These are phyloP conservation scores for Chaetorhynchus papuensis DNA, from an alignment of 2,113 vertebrate genomes.

Conservation along the genomic window DNA sequence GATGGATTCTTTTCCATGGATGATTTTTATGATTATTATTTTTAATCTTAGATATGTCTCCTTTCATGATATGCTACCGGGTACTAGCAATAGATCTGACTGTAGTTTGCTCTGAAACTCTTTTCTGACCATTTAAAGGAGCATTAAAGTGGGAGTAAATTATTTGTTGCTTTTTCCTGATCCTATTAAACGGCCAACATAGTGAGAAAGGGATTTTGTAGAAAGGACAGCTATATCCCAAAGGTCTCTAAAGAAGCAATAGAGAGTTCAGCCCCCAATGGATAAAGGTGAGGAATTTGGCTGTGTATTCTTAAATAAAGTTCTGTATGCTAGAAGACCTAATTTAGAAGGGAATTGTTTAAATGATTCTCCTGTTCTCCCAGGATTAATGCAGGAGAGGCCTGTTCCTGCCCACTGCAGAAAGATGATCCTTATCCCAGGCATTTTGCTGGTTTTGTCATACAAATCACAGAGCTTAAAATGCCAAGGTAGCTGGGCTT, in stretches of 20 bases:
- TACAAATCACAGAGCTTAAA: neutral
- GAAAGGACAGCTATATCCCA: neutral
- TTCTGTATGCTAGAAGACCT: neutral
- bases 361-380: neutral
- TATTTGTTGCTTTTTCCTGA: conserved; percentile 15
- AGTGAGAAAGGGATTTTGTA: neutral
- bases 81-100: conserved; percentile 15
- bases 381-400: neutral
- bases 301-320: neutral
- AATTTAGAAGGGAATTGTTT: neutral
- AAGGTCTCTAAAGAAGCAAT: neutral
- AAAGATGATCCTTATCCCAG: neutral
- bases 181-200: neutral
- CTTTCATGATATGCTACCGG: neutral
- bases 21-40: conserved; percentile 35
- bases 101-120: neutral
- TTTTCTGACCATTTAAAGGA: conserved; percentile 23
- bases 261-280: neutral
- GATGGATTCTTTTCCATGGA: neutral
- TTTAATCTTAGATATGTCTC: conserved; percentile 33
- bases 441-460: neutral
- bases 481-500: neutral
- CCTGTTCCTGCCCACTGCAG: neutral
- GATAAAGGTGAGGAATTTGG: neutral
- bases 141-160: conserved; percentile 8